A percentile compares a stretch with the other conserved stretches of the same genome.
phyloP scores from a whole-genome alignment of 2,888 invertebrate genomes.

The Dynastes tityus region DNA sequence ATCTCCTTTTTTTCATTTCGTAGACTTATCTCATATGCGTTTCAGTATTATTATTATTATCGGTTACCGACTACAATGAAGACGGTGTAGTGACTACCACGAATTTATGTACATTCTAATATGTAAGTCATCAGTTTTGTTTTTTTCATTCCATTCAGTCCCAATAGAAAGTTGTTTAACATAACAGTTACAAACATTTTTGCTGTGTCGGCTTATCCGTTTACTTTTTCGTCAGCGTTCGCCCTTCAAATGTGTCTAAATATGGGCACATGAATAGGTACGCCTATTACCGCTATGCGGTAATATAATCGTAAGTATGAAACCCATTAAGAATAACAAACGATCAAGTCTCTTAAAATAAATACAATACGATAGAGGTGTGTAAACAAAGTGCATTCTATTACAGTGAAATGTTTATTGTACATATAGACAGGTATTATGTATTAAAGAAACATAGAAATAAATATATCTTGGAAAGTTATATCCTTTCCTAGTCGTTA shows the following conservation, averaged over 20 bases:
- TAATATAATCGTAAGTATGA: conserved; percentile 8
- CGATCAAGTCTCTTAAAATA: conserved; percentile 18
- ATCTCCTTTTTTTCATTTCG: conserved; percentile 35
- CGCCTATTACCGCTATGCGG: conserved; percentile 18
- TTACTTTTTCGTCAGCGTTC: not conserved
- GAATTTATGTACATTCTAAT: conserved; percentile 1
- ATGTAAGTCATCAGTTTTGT: too few relatives aligned
- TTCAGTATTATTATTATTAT: conserved; percentile 25
- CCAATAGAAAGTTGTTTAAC: too few relatives aligned
- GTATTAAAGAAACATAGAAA: not conserved
- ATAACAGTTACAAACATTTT: too few relatives aligned
- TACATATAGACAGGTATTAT: conserved; percentile 6
- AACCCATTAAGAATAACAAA: conserved; percentile 16
- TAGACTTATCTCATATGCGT: conserved; percentile 21
- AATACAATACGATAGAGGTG: not conserved
- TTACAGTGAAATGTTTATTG: not conserved
- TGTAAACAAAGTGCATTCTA: not conserved
- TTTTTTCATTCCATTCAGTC: too few relatives aligned
- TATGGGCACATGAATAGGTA: conserved; percentile 5
- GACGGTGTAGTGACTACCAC: not conserved
- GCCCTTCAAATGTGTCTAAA: conserved; percentile 18
- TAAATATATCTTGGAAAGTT: not conserved
- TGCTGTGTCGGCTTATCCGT: not conserved
- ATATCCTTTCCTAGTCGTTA: too few relatives aligned
- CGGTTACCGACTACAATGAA: not conserved